These are phyloP conservation scores for Ameiurus melas DNA, from an alignment of 2,113 vertebrate genomes.

Conservation along the genomic window DNA sequence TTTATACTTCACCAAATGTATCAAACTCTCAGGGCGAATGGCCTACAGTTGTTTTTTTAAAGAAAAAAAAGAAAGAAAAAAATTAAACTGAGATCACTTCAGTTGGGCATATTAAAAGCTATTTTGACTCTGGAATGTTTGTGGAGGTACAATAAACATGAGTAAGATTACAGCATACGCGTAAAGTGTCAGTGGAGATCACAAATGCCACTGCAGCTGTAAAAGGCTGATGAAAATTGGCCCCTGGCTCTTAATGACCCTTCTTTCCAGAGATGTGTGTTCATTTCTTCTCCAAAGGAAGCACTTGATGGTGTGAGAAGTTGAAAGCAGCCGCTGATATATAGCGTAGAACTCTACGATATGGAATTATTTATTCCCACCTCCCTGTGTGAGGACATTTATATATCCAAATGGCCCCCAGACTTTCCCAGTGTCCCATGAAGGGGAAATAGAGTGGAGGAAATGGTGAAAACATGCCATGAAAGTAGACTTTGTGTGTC, in stretches of 20 bases:
- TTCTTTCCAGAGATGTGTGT: background rate
- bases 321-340: conserved; percentile 34
- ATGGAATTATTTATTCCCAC: conserved; percentile 42
- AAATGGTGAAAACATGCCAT: conserved; percentile 46
- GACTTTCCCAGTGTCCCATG: conserved; percentile 26
- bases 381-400: conserved; percentile 48
- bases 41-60: background rate
- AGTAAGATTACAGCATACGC: background rate
- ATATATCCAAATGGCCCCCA: conserved; percentile 39
- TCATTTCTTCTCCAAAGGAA: conserved; percentile 34
- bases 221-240: background rate
- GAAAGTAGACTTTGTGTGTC: conserved; percentile 53
- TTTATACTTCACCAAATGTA: background rate
- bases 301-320: conserved; percentile 6
- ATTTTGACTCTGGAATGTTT: background rate
- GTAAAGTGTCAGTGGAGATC: background rate
- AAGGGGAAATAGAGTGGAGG: background rate
- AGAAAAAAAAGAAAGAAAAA: too few relatives aligned
- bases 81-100: background rate
- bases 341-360: conserved; percentile 36
- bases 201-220: background rate
- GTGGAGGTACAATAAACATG: background rate
- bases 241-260: background rate
- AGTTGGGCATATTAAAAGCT: background rate
- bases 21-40: background rate